A percentile compares a stretch with the other conserved stretches of the same genome.
Evolutionary conservation across 2,797 vertebrate species (phyloP).

Genomic region (Enteromius thamalakanensis): DNA sequence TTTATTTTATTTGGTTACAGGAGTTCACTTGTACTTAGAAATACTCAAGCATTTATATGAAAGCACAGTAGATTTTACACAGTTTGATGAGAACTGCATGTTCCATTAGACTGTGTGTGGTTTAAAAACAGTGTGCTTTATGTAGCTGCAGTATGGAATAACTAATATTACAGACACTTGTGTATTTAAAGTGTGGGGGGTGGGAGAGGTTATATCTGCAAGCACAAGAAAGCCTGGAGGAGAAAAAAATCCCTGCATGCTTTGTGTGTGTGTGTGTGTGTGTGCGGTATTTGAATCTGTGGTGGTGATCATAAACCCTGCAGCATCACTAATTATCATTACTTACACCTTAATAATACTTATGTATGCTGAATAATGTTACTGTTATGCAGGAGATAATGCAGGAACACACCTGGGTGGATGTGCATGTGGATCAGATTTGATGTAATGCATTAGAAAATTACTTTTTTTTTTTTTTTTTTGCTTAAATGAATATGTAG

Average conservation of each 20-base stretch:
- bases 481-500: neutral
- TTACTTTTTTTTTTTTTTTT: neutral
- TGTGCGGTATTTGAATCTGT: slow-evolving; percentile 30
- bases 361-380: neutral
- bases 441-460: neutral
- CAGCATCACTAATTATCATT: slow-evolving; percentile 33
- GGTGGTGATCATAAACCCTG: slow-evolving; percentile 2
- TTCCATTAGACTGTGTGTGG: neutral
- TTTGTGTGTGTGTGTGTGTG: slow-evolving; percentile 24
- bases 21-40: slow-evolving; percentile 5
- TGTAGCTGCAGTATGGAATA: slow-evolving; percentile 37
- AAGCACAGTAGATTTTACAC: neutral
- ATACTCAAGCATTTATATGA: neutral
- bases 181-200: slow-evolving; percentile 10
- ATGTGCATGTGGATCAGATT: slow-evolving; percentile 1
- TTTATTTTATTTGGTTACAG: neutral
- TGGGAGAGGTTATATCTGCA: slow-evolving; percentile 24
- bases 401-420: neutral
- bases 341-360: slow-evolving; percentile 18
- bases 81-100: neutral
- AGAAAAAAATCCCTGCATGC: slow-evolving; percentile 39
- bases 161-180: slow-evolving; percentile 28
- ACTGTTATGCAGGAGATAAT: neutral
- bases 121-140: slow-evolving; percentile 2
- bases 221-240: slow-evolving; percentile 19